Conservation (phyloP, 2,113 vertebrate species). For the Rostratula benghalensis region DNA sequence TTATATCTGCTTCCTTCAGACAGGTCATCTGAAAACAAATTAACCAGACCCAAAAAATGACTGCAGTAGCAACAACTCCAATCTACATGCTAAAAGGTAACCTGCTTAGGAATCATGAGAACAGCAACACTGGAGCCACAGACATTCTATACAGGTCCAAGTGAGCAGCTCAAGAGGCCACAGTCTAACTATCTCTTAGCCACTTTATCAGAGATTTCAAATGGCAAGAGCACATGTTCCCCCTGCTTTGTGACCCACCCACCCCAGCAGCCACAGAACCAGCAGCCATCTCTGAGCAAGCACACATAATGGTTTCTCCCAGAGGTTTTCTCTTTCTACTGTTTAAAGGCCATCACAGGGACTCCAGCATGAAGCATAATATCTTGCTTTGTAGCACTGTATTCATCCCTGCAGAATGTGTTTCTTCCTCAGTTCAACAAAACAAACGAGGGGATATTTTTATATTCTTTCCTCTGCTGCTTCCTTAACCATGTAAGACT, state of each 20-base stretch:
- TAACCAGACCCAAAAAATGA: neutral
- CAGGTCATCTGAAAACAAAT: neutral
- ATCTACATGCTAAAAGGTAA: neutral
- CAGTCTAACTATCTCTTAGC: neutral
- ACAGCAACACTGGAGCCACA: rapidly evolving
- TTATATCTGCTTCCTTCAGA: neutral
- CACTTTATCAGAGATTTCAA: neutral
- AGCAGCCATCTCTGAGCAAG: neutral
- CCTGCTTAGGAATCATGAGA: neutral
- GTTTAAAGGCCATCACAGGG: neutral
- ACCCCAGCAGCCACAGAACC: neutral
- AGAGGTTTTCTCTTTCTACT: neutral
- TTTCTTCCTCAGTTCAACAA: neutral
- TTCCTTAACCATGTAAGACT: neutral
- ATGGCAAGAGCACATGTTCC: rapidly evolving
- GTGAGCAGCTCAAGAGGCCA: neutral
- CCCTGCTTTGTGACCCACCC: neutral
- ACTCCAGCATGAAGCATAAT: neutral
- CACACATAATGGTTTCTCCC: neutral
- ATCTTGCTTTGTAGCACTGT: neutral
- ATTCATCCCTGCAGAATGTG: neutral
- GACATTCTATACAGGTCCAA: rapidly evolving
- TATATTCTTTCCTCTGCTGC: neutral
- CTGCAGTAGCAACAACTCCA: neutral
- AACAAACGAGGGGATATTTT: neutral